These are phyloP conservation scores for Amaurobius ferox DNA, from an alignment of 2,888 invertebrate genomes.

Conservation along the genomic window DNA sequence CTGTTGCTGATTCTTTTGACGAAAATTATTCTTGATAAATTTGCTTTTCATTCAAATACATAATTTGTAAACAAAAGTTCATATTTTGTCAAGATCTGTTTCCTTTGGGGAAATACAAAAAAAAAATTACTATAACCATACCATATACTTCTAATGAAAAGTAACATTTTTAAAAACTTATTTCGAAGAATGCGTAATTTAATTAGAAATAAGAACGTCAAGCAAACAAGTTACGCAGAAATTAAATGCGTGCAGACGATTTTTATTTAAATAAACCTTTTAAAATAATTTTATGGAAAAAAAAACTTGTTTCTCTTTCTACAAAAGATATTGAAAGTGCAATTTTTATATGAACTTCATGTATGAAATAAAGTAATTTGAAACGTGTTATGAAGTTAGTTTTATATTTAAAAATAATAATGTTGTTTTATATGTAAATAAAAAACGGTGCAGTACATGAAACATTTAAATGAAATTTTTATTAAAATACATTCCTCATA, in stretches of 20 bases:
- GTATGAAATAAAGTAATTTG: no score
- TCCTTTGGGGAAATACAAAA: not conserved
- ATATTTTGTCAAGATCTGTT: not conserved
- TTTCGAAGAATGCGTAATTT: not conserved
- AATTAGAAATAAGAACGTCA: not conserved
- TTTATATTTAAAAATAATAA: no score
- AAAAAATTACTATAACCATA: not conserved
- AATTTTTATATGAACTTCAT: no score
- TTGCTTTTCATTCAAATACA: not conserved
- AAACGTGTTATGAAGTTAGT: no score
- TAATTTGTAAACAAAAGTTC: constrained; percentile 8
- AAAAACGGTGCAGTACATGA: no score
- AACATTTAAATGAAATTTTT: no score
- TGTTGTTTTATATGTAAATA: no score
- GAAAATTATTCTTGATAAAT: not conserved
- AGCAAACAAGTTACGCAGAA: not conserved
- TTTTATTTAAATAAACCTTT: not conserved
- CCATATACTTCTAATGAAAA: not conserved
- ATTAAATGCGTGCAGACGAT: not conserved
- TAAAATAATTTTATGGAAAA: not conserved
- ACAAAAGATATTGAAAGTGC: no score
- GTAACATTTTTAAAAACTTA: not conserved
- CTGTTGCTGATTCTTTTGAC: not conserved
- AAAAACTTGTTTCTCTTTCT: not conserved
- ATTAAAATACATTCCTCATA: no score